A percentile compares a stretch with the other conserved stretches of the same genome.
Evolutionary conservation across 2,888 invertebrate genomes (phyloP).

Genomic region (Apodemia zela): DNA sequence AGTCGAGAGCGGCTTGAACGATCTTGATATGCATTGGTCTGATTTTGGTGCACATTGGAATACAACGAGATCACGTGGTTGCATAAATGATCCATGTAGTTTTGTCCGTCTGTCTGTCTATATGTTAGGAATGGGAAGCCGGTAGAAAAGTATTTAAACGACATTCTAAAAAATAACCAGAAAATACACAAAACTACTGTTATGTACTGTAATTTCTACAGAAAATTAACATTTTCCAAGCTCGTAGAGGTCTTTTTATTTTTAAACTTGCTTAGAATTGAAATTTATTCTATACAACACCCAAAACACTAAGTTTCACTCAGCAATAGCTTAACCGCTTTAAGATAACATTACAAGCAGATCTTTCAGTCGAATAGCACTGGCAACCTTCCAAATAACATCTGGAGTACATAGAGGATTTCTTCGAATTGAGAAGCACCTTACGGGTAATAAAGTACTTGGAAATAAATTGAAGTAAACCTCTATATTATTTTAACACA

Average conservation of each 20-base stretch:
- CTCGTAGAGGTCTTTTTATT: not conserved
- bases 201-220: not conserved
- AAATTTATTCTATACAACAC: slow-evolving; percentile 11
- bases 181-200: not conserved
- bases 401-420: not conserved
- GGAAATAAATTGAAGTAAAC: slow-evolving; percentile 3
- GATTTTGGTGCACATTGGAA: no score
- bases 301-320: slow-evolving; percentile 16
- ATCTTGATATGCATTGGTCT: no score
- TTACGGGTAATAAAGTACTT: slow-evolving; percentile 10
- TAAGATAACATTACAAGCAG: slow-evolving; percentile 16
- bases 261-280: not conserved
- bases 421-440: slow-evolving; percentile 10
- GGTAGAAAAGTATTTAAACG: no score
- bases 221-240: not conserved
- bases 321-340: slow-evolving; percentile 15
- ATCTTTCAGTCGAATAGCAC: slow-evolving; percentile 11
- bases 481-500: not conserved
- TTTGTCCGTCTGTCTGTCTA: no score
- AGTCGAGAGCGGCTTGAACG: no score
- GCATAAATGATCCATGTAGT: no score
- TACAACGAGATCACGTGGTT: no score
- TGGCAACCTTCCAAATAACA: slow-evolving; percentile 10
- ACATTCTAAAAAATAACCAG: not conserved
- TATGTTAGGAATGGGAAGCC: no score